A percentile compares a stretch with the other conserved stretches of the same genome.
Evolutionary conservation across 2,797 vertebrate species (phyloP).

Genomic region (Potorous gilbertii): DNA sequence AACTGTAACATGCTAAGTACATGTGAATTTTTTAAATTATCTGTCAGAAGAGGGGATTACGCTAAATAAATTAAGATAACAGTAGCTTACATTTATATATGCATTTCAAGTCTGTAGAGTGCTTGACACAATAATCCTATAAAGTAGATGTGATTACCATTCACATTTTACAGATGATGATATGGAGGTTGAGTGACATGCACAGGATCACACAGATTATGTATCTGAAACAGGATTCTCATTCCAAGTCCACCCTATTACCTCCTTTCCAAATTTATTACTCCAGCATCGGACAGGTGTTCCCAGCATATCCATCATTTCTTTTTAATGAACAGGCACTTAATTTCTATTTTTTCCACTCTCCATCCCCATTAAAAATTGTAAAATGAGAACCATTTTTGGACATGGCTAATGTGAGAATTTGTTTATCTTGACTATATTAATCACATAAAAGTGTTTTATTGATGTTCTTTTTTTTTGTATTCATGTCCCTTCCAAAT

Average conservation of each 20-base stretch:
- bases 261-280: not conserved
- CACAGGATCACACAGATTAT: not conserved
- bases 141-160: not conserved
- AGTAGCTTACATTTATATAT: not conserved
- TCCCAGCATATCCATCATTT: not conserved
- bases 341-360: not conserved
- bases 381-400: not conserved
- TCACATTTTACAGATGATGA: not conserved
- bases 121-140: not conserved
- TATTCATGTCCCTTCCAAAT: not conserved
- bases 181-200: not conserved
- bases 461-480: not conserved
- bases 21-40: not conserved
- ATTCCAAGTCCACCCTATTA: not conserved
- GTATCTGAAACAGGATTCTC: not conserved
- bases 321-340: not conserved
- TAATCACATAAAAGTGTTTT: not conserved
- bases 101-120: not conserved
- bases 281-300: not conserved
- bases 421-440: not conserved
- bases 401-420: not conserved
- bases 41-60: not conserved
- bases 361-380: not conserved
- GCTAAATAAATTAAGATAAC: not conserved
- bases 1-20: not conserved